A percentile compares a stretch with the other conserved stretches of the same genome.
These are phyloP conservation scores for Phyto melanocephala DNA, from an alignment of 2,888 invertebrate species.

Conservation along the genomic window DNA sequence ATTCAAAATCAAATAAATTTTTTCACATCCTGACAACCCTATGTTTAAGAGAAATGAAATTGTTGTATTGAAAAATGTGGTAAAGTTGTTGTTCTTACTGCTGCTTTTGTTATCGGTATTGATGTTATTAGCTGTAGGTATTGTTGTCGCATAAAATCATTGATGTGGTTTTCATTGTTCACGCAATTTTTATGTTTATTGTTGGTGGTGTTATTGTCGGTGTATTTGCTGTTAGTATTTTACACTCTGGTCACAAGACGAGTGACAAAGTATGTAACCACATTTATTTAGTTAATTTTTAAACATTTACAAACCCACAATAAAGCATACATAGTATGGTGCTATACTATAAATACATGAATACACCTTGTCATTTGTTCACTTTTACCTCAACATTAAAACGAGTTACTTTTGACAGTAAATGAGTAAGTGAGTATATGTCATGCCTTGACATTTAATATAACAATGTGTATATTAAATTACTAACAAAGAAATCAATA, in stretches of 20 bases:
- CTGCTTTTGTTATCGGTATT: constrained; percentile 7
- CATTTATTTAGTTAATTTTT: constrained; percentile 55
- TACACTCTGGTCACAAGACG: constrained; percentile 20
- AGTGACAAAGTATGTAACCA: constrained; percentile 51
- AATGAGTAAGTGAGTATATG: neutral
- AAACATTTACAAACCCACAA: constrained; percentile 19
- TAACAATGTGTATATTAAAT: constrained; percentile 34
- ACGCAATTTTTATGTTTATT: neutral
- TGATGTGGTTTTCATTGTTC: constrained; percentile 57
- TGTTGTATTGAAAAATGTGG: neutral
- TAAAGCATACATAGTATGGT: neutral
- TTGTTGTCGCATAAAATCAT: constrained; percentile 49
- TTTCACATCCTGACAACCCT: too few species aligned
- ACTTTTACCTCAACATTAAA: neutral
- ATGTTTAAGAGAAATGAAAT: constrained; percentile 8
- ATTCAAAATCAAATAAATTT: too few species aligned
- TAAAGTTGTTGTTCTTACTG: neutral
- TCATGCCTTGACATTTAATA: constrained; percentile 21
- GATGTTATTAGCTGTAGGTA: constrained; percentile 1
- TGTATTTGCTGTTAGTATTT: neutral
- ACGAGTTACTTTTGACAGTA: neutral
- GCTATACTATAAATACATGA: neutral
- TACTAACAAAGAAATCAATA: neutral
- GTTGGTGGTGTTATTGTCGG: neutral
- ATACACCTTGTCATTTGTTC: neutral